Percentiles rank a stretch among this genome's conserved stretches.
Evolutionary conservation across 2,113 vertebrate genomes (phyloP).

Genomic region (Mormoops blainvillei): DNA sequence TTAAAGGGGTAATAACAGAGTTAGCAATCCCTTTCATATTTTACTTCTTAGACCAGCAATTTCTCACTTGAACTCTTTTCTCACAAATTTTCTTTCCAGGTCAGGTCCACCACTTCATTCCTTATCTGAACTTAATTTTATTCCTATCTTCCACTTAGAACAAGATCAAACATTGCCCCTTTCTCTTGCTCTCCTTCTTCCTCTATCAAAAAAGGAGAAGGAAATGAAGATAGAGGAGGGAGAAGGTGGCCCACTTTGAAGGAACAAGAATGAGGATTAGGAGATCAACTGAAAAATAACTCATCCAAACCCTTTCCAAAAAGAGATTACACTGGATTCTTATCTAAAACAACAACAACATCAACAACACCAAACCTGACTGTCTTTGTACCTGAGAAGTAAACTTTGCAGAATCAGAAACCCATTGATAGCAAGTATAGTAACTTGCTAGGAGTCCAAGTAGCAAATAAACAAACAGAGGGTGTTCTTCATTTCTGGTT

Average conservation of each 20-base stretch:
- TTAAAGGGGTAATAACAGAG: background rate
- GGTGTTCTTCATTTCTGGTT: background rate
- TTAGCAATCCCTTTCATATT: background rate
- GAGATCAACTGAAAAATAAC: background rate
- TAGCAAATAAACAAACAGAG: background rate
- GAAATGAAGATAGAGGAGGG: background rate
- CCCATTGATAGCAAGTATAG: background rate
- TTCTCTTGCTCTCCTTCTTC: background rate
- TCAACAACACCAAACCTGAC: background rate
- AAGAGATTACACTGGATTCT: background rate
- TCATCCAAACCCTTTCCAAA: background rate
- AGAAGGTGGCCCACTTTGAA: background rate
- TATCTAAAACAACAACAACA: background rate
- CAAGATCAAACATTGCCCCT: background rate
- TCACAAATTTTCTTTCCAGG: background rate
- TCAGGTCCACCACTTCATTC: background rate
- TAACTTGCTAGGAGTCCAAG: background rate
- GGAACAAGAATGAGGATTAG: background rate
- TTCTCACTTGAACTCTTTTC: background rate
- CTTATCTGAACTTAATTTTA: background rate
- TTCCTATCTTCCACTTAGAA: background rate
- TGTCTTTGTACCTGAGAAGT: background rate
- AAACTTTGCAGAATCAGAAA: background rate
- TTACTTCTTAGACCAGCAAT: background rate
- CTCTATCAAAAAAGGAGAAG: background rate